Evolutionary conservation across 2,797 vertebrate genomes (phyloP).

Genomic region (Sphaeramia orbicularis): DNA sequence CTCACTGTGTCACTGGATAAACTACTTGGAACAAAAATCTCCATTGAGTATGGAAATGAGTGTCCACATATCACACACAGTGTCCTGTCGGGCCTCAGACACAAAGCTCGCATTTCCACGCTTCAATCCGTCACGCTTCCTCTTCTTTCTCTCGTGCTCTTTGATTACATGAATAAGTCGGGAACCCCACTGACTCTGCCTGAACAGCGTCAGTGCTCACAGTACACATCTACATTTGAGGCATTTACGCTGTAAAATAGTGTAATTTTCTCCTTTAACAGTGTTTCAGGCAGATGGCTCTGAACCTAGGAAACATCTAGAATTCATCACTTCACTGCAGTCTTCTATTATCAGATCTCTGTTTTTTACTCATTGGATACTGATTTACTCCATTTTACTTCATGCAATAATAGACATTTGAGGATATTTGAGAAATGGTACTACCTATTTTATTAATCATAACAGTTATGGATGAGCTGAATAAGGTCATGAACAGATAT

Average conservation of each 20-base stretch:
- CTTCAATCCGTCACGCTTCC: slow-evolving; percentile 32
- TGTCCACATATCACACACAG: slow-evolving; percentile 13
- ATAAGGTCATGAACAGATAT: no score
- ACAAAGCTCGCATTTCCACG: slow-evolving; percentile 29
- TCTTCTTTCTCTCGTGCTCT: slow-evolving; percentile 15
- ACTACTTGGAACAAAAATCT: slow-evolving; percentile 45
- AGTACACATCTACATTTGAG: background rate
- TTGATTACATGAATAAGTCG: slow-evolving; percentile 12
- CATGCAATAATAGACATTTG: no score
- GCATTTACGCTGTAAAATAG: background rate
- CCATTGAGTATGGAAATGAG: slow-evolving; percentile 48
- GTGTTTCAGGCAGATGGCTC: no score
- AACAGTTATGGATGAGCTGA: no score
- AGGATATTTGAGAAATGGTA: no score
- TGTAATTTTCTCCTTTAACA: no score
- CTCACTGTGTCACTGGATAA: slow-evolving; percentile 19
- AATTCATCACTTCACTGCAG: no score
- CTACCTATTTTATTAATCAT: no score
- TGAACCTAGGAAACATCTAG: no score
- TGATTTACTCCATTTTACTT: no score
- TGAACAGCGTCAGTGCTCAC: background rate
- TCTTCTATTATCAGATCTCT: no score
- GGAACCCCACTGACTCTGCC: background rate
- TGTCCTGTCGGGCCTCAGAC: background rate
- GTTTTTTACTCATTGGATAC: no score